Conservation (phyloP, 2,797 vertebrate species). For the Phoxinus dragarum region DNA sequence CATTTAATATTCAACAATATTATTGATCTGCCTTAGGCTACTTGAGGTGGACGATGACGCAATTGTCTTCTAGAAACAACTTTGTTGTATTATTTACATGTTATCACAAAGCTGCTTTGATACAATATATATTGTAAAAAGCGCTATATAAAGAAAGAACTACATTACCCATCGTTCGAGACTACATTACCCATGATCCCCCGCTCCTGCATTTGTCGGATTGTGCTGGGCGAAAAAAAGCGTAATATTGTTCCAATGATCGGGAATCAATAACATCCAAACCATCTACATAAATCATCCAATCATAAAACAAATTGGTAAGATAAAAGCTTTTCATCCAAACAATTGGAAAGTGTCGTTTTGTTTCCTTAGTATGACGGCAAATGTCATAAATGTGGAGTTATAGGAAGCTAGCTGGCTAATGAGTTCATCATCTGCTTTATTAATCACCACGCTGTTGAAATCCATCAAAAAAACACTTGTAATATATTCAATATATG, state of each 20-base stretch:
- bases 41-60: too few relatives aligned
- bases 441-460: conserved; percentile 26
- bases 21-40: too few relatives aligned
- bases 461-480: not conserved
- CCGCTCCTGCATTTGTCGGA: conserved; percentile 17
- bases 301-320: conserved; percentile 18
- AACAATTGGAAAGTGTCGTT: not conserved
- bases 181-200: conserved; percentile 42
- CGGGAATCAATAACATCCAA: conserved; percentile 23
- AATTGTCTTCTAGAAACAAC: too few relatives aligned
- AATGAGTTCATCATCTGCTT: conserved; percentile 47
- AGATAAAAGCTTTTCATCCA: conserved; percentile 20
- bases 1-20: too few relatives aligned
- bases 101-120: too few relatives aligned
- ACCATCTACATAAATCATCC: conserved; percentile 3
- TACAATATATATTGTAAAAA: too few relatives aligned
- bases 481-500: not conserved
- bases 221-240: conserved; percentile 26
- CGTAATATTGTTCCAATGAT: conserved; percentile 38
- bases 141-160: not conserved
- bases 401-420: conserved; percentile 45
- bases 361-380: conserved; percentile 8
- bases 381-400: conserved; percentile 21
- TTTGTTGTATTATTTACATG: too few relatives aligned
- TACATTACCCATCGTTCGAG: conserved; percentile 37